Percentiles rank a stretch among this genome's conserved stretches.
phyloP scores from a whole-genome alignment of 92 coral and sea anemone genomes.

The Palythoa grandiflora region DNA sequence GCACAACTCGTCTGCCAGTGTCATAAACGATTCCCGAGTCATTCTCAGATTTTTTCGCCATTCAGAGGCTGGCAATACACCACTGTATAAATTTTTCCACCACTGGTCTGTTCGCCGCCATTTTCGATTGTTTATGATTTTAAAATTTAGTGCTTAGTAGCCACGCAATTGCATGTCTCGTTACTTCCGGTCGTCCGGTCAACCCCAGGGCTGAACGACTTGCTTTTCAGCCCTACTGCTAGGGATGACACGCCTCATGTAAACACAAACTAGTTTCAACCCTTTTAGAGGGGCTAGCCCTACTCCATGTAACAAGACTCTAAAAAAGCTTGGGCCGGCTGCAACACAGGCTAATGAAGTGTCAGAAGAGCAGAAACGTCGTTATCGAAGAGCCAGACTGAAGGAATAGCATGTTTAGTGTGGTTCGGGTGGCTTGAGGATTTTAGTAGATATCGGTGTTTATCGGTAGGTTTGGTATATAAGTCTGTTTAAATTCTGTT shows the following conservation, averaged over 20 bases:
- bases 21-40: constrained; percentile 24
- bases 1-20: constrained; percentile 35
- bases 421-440: no score
- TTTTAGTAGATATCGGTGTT: no score
- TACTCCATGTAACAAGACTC: no score
- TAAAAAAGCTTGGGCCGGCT: no score
- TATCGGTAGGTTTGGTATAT: no score
- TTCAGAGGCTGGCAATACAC: constrained; percentile 26
- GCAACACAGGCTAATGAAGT: no score
- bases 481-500: no score
- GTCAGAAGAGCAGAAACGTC: no score
- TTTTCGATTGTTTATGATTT: background rate
- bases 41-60: constrained; percentile 23
- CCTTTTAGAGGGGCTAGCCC: constrained; percentile 49
- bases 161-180: constrained; percentile 5
- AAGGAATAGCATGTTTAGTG: no score
- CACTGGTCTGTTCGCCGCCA: constrained; percentile 22
- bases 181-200: constrained; percentile 43
- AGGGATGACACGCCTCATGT: constrained; percentile 44
- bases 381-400: no score
- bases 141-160: constrained; percentile 1
- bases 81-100: constrained; percentile 22
- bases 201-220: constrained; percentile 41
- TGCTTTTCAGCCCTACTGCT: constrained; percentile 41
- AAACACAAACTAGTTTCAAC: constrained; percentile 47